Percentiles rank a stretch among this genome's conserved stretches.
phyloP scores from a whole-genome alignment of 2,113 vertebrate genomes.

The human (Homo sapiens) region GRCh38 chrX:107029001-107029500 shows the following conservation, averaged over 20 bases:
- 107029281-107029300: not conserved
- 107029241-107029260: not conserved
- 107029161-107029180: not conserved
- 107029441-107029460: no score
- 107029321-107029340: not conserved
- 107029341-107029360: not conserved
- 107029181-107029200: not conserved
- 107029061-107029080: not conserved
- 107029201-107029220: not conserved
- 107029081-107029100: not conserved
- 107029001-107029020: no score
- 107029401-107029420: not conserved
- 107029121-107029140: not conserved
- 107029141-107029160: not conserved
- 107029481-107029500: no score
- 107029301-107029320: not conserved
- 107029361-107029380: not conserved
- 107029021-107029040: no score
- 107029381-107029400: not conserved
- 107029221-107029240: slow-evolving; percentile 27
- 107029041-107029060: not conserved
- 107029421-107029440: no score
- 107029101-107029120: not conserved
- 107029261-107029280: not conserved
- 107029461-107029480: no score